Conservation (phyloP, 1,140 invertebrate genomes). For the Amyelois transitella region DNA sequence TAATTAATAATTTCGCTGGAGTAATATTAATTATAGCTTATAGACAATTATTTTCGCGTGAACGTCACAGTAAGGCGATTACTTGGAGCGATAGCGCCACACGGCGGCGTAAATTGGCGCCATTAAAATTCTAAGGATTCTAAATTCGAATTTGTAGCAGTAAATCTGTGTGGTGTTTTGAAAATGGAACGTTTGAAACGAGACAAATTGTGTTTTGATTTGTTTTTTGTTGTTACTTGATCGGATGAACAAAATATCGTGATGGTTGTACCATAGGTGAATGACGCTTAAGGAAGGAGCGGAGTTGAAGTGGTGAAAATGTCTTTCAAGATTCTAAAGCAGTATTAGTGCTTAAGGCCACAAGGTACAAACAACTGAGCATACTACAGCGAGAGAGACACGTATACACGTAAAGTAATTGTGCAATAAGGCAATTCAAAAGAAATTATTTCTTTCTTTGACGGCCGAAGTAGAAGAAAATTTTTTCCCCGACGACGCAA, state of each 20-base stretch:
- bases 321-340: too few species aligned
- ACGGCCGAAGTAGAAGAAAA: not conserved
- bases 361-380: too few species aligned
- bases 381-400: too few species aligned
- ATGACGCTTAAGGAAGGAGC: too few species aligned
- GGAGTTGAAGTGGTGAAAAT: too few species aligned
- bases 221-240: too few species aligned
- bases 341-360: too few species aligned
- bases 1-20: slow-evolving; percentile 14
- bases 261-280: too few species aligned
- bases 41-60: slow-evolving; percentile 20
- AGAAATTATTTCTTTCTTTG: not conserved
- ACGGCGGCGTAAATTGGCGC: slow-evolving; percentile 30
- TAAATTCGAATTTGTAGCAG: slow-evolving; percentile 35
- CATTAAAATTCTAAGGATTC: slow-evolving; percentile 41
- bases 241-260: too few species aligned
- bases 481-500: not conserved
- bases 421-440: not conserved
- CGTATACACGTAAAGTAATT: too few species aligned
- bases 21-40: slow-evolving; percentile 27
- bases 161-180: slow-evolving; percentile 17
- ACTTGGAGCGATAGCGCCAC: slow-evolving; percentile 23
- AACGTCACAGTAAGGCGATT: slow-evolving; percentile 13
- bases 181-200: not conserved
- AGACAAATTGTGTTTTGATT: too few species aligned